Percentiles rank a stretch among this genome's conserved stretches.
Conservation (phyloP, 2,113 vertebrate genomes). For the Apodemus speciosus region DNA sequence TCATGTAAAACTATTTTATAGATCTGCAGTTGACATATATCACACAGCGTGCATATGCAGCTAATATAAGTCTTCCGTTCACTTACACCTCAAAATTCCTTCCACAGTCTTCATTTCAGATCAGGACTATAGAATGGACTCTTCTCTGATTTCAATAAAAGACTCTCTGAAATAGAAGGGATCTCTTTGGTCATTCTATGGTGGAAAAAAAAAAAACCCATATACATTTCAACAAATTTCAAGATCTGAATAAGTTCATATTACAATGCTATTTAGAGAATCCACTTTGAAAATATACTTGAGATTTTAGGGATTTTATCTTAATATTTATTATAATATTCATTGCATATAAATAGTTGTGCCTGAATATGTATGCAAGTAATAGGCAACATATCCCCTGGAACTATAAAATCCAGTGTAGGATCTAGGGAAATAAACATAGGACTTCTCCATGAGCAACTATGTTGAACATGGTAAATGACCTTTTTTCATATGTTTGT, state of each 20-base stretch:
- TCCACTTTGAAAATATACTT: neutral
- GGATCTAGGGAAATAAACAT: neutral
- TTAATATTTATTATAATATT: neutral
- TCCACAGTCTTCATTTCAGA: neutral
- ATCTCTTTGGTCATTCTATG: neutral
- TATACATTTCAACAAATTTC: neutral
- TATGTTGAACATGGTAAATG: neutral
- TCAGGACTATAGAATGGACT: neutral
- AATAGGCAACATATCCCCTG: neutral
- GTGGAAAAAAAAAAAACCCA: too few relatives aligned
- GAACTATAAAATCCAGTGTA: neutral
- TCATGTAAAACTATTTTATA: neutral
- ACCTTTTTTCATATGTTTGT: neutral
- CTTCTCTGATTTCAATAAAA: neutral
- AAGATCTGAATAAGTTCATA: neutral
- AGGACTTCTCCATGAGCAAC: neutral
- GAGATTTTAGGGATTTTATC: neutral
- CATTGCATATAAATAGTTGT: neutral
- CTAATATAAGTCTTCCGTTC: rapidly evolving
- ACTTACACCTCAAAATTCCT: neutral
- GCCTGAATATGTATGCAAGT: neutral
- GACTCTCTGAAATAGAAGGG: neutral
- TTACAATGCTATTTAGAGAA: neutral
- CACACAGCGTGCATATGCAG: neutral
- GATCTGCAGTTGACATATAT: too few relatives aligned